Evolutionary conservation across 37 sponge, comb jelly and placozoan species (phyloP), one percentile per base, ranked within the genome.

Genomic region (Ianthella basta): DNA sequence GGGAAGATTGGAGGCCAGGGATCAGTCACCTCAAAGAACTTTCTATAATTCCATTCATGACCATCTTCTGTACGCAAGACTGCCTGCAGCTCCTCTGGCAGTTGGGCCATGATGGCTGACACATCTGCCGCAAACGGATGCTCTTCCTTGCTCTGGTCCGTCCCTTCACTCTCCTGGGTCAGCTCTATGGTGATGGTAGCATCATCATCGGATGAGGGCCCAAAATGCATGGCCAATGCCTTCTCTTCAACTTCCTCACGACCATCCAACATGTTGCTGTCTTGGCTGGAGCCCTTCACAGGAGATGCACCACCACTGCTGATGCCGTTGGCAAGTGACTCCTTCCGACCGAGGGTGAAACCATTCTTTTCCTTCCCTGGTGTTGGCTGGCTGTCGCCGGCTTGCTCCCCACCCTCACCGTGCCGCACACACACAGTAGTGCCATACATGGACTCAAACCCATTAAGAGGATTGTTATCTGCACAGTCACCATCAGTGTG

Each of bases 21-120:
- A 44, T 44, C 50, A 44, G 8, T 36, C 25, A 75, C 78, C 44
- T 75, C 78, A 75, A 75, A 36, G 40, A 75, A 75, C 53, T 75
- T 75, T 41, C 40, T 39, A 41, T 53, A 75, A 41, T 75, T 75
- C 78, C 78, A 75, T 75, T 24, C 53, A 39, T 41, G 16, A 2
- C 25, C 44, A 1, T 75, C 78, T 1, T 75, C 78, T 25, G 54
- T 23, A 4, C 40, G 16, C 53, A 75, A 18, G 33, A 36, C 38
- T 0, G 54, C 54, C 60, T 56, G 59, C 81, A 80, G 53, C 34
- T 60, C 81, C 59, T 32, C 33, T 19, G 61, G 81, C 1, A 60
- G 35, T 32, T 80, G 30, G 18, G 8, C 29, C 30, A 24, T 24
- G 27, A 30, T 63, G 24, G 50, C 50, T 6, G 50, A 44, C 50